Evolutionary conservation across 1,140 invertebrate genomes (phyloP), one percentile per base, ranked within the genome.

Genomic region (Eumeta japonica): DNA sequence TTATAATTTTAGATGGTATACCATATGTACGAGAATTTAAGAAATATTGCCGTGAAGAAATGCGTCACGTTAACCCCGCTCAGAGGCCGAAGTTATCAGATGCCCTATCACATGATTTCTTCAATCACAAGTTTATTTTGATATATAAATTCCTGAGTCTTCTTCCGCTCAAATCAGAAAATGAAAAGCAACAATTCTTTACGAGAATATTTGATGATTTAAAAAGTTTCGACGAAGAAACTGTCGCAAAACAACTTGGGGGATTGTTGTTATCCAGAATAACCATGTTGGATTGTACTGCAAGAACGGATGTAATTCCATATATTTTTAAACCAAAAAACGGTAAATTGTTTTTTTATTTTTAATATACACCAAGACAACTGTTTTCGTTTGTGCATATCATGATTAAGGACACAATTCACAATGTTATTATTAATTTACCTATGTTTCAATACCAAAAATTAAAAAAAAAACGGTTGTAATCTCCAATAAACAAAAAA

Each of bases 131-230:
- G 52, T 92, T 93, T 60, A 84, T 93, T 43, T 73, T 80, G 12
- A 88, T 92, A 50, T 81, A 90, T 62, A 84, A 83, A 40, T 92
- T 92, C 72, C 67, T 94, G 1, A 82, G 83, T 47, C 87, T 90
- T 56, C 72, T 93, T 35, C 86, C 90, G n/a, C 48, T 92, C 9
- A 92, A 92, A 65, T 79, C 71, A 37, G 82, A 86, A 45, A 66
- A 72, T 27, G 88, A 92, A 52, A 92, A 86, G 58, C 79, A 82
- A 44, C 60, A 81, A 35, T 93, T 93, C 64, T 93, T 93, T 58
- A 62, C 67, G 61, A 82, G 52, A 60, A 77, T 89, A 45, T 74
- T 83, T 17, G 70, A 78, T 24, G 80, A 83, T 48, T 62, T 93
- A 10, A 79, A 79, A 59, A 72, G 61, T 45, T 88, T 90, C 58